Conservation (phyloP, 1,140 invertebrate genomes). For the Drosophila orosa region DNA sequence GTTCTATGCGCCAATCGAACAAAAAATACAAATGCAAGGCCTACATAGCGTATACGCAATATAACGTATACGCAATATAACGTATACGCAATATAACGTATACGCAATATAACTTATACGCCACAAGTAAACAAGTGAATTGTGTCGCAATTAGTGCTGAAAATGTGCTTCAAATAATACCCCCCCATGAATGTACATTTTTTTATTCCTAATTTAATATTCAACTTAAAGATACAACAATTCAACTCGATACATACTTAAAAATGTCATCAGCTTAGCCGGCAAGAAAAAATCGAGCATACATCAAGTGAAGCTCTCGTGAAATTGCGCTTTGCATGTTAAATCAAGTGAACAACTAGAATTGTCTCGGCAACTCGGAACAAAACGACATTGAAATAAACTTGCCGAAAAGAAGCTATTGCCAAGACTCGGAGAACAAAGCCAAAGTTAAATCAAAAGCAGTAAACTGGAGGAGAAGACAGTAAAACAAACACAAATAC, state of each 20-base stretch:
- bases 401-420: slow-evolving; percentile 1
- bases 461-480: slow-evolving; percentile 9
- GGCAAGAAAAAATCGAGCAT: neutral
- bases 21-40: slow-evolving; percentile 12
- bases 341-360: slow-evolving; percentile 13
- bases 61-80: slow-evolving; percentile 16
- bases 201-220: neutral
- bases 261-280: neutral
- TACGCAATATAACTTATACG: slow-evolving; percentile 17
- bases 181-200: neutral
- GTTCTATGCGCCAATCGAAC: slow-evolving; percentile 1
- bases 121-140: slow-evolving; percentile 11
- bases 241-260: neutral
- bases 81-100: slow-evolving; percentile 16
- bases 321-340: slow-evolving; percentile 15
- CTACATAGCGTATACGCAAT: slow-evolving; percentile 8
- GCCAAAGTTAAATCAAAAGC: slow-evolving; percentile 1
- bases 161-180: slow-evolving; percentile 6
- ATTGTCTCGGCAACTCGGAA: neutral
- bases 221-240: neutral
- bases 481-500: slow-evolving; percentile 1
- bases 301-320: slow-evolving; percentile 8
- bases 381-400: slow-evolving; percentile 12
- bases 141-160: neutral
- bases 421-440: neutral